These are phyloP conservation scores for Coenobita brevimanus DNA, from an alignment of 1,140 invertebrate species.

Conservation along the genomic window DNA sequence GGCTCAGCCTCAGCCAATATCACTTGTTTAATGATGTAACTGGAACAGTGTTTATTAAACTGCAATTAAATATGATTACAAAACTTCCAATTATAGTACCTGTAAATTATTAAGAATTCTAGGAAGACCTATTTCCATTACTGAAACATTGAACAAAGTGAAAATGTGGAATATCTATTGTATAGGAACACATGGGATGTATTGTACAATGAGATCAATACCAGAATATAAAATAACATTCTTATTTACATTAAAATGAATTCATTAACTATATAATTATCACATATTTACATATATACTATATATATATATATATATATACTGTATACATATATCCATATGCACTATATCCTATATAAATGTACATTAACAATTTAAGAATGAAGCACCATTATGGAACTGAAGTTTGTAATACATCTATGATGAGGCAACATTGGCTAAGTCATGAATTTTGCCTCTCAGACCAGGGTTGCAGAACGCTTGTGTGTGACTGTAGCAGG, in stretches of 20 bases:
- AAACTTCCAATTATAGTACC: no score
- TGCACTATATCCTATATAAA: constrained; percentile 37
- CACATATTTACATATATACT: constrained; percentile 36
- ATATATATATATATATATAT: constrained; percentile 28
- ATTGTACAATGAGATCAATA: constrained; percentile 50
- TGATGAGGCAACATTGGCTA: background rate
- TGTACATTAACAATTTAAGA: constrained; percentile 41
- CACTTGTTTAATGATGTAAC: no score
- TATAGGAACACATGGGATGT: constrained; percentile 21
- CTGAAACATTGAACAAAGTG: no score
- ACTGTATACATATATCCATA: constrained; percentile 34
- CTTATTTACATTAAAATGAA: constrained; percentile 9
- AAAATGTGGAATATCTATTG: background rate
- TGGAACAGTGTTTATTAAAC: no score
- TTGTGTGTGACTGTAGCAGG: constrained; percentile 68
- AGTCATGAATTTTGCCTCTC: background rate
- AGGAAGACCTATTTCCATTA: no score
- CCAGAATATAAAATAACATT: constrained; percentile 19
- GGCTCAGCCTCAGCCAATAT: no score
- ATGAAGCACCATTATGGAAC: constrained; percentile 58
- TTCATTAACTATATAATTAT: constrained; percentile 8
- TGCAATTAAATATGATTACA: no score
- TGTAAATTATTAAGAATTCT: no score
- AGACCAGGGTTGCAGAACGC: constrained; percentile 67
- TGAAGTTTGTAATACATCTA: constrained; percentile 9